Base-by-base conservation (phyloP, 2,113 vertebrate species). In the Ptilonorhynchus violaceus region DNA sequence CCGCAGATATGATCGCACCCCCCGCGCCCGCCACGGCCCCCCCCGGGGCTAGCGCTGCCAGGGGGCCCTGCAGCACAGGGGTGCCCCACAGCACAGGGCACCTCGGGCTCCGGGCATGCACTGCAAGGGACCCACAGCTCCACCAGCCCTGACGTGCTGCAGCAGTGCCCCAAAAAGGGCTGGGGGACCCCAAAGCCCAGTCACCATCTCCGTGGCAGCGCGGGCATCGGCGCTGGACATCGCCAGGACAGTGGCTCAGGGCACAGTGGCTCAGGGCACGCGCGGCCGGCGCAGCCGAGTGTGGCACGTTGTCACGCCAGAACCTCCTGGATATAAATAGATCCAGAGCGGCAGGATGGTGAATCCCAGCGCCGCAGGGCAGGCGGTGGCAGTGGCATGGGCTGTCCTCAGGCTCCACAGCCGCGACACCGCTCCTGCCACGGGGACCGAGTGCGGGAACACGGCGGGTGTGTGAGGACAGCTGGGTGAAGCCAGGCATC, bases 241-340 rank as follows among this genome's bases (percentile, higher is more conserved):
- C 17, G 42, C 39, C 49, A 8, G 62, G 24, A 42, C 15, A 12
- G 78, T 2, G 19, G 87, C 46, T 67, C 13, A 31, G 73, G 47
- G 64, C 74, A 62, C 1, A 6, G 75, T 22, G 55, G 82, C 62
- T 52, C 68, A 14, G 35, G 68, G 59, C 82, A 88, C 10, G 1
- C 17, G 4, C 3, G 1, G 80, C 75, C 9, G 11, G 47, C 11
- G 5, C 77, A 27, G 73, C 42, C 11, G 11, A 85, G 62, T 10
- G 85, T 92, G 89, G 95, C 93, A 92, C 82, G 41, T 30, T 59
- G 82, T 73, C 92, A 56, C 22, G 9, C 78, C 93, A 92, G 74
- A 96, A 78, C 74, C 95, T 92, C 86, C 74, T 8, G 82, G 93
- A 82, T 95, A 96, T 96, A 96, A 95, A 96, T 91, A 96, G 92